These are phyloP conservation scores for Lycocorax pyrrhopterus DNA, from an alignment of 2,113 vertebrate species.

Conservation along the genomic window DNA sequence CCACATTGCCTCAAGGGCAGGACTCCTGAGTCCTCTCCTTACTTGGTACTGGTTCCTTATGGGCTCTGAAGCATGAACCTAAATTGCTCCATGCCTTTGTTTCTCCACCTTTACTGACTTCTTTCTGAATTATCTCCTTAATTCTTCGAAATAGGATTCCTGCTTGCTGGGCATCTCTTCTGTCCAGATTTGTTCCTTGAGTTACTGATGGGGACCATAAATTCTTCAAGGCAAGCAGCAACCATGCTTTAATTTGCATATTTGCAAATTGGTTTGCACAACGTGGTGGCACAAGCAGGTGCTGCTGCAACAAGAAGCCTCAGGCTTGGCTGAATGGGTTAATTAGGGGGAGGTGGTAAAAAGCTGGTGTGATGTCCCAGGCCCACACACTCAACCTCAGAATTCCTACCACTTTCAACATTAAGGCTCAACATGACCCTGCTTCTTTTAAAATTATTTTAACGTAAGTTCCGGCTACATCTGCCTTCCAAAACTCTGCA, in stretches of 20 bases:
- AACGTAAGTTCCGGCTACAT: neutral
- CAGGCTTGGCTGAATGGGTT: neutral
- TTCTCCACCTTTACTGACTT: neutral
- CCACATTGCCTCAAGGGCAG: rapidly evolving
- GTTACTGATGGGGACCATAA: neutral
- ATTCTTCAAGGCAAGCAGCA: neutral
- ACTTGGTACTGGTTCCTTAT: neutral
- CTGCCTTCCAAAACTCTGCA: neutral
- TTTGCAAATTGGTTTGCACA: neutral
- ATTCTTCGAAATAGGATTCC: neutral
- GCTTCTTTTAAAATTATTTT: neutral
- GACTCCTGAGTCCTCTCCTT: neutral
- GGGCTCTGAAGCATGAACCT: neutral
- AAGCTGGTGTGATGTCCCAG: neutral
- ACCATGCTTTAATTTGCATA: neutral
- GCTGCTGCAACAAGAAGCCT: neutral
- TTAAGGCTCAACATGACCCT: rapidly evolving
- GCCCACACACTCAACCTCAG: neutral
- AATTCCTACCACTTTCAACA: neutral
- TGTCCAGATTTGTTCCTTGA: neutral
- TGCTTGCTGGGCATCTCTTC: neutral
- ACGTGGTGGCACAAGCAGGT: neutral
- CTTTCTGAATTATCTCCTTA: neutral
- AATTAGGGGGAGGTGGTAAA: neutral
- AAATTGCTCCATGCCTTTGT: neutral